phyloP scores from a whole-genome alignment of 2,888 invertebrate species.

The Drosophila atroscutellata region DNA sequence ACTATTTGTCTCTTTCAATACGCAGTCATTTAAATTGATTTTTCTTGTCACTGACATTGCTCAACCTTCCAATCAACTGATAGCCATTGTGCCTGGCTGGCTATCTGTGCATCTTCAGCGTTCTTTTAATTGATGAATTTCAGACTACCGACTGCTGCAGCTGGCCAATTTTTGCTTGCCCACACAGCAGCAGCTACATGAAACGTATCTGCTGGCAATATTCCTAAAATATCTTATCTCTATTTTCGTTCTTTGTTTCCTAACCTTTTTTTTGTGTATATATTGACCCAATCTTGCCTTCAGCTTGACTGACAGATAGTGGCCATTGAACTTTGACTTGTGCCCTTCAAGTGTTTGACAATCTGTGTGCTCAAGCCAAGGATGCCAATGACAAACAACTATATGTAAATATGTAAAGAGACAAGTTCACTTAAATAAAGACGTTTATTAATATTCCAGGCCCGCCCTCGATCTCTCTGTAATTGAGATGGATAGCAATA shows the following conservation, averaged over 20 bases:
- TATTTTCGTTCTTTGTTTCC: constrained; percentile 14
- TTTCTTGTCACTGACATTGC: constrained; percentile 66
- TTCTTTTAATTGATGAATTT: constrained; percentile 69
- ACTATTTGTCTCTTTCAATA: constrained; percentile 77
- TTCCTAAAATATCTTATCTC: constrained; percentile 37
- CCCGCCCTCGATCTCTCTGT: constrained; percentile 54
- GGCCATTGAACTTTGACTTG: constrained; percentile 68
- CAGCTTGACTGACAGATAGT: constrained; percentile 46
- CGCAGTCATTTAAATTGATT: constrained; percentile 80
- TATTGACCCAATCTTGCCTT: constrained; percentile 52
- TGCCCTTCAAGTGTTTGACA: constrained; percentile 29
- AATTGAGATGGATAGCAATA: constrained; percentile 77
- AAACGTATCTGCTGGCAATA: constrained; percentile 34
- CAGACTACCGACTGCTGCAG: constrained; percentile 38
- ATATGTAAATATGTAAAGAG: background rate
- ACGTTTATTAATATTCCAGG: constrained; percentile 73
- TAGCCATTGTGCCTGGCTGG: constrained; percentile 22
- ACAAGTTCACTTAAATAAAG: constrained; percentile 65
- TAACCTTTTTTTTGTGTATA: background rate
- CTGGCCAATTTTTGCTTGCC: constrained; percentile 45
- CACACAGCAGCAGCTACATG: constrained; percentile 15
- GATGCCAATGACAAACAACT: constrained; percentile 43
- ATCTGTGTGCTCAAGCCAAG: constrained; percentile 10
- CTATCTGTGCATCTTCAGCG: constrained; percentile 7
- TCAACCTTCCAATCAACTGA: constrained; percentile 58